Evolutionary conservation across 2,888 invertebrate genomes (phyloP).

Genomic region (Scaptomyza polygonia): DNA sequence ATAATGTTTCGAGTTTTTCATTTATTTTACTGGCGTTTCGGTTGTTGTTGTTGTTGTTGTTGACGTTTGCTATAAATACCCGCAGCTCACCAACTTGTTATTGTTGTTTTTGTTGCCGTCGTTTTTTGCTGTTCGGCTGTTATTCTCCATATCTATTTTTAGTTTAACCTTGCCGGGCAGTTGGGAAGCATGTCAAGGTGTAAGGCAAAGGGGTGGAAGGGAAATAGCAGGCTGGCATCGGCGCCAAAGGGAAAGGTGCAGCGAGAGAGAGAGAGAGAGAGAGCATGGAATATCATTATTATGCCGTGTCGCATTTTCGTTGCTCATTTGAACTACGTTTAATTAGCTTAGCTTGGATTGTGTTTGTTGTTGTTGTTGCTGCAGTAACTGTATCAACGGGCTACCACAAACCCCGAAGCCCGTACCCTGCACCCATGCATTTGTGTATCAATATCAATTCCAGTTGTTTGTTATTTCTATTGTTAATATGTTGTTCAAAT

Average conservation of each 20-base stretch:
- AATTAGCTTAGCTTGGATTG: constrained; percentile 28
- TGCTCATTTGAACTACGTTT: constrained; percentile 38
- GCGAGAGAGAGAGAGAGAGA: not conserved
- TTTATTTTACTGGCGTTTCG: constrained; percentile 47
- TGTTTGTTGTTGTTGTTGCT: not conserved
- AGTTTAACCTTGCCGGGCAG: constrained; percentile 66
- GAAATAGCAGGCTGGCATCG: not conserved
- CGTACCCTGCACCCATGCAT: no score
- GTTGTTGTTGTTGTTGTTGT: constrained; percentile 30
- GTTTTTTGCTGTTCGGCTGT: constrained; percentile 50
- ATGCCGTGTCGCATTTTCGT: constrained; percentile 41
- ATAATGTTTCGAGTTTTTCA: constrained; percentile 52
- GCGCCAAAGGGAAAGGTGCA: not conserved
- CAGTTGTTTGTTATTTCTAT: constrained; percentile 3
- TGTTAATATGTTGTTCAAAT: constrained; percentile 5
- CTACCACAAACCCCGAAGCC: not conserved
- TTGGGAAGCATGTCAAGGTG: constrained; percentile 40
- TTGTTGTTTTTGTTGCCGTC: constrained; percentile 20
- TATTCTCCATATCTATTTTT: constrained; percentile 76
- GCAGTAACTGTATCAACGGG: not conserved
- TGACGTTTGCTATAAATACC: constrained; percentile 59
- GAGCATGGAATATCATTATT: constrained; percentile 24
- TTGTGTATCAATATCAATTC: no score
- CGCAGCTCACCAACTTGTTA: constrained; percentile 62
- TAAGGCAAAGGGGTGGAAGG: not conserved